Conservation (phyloP, 2,113 vertebrate genomes). For the Scortum barcoo region DNA sequence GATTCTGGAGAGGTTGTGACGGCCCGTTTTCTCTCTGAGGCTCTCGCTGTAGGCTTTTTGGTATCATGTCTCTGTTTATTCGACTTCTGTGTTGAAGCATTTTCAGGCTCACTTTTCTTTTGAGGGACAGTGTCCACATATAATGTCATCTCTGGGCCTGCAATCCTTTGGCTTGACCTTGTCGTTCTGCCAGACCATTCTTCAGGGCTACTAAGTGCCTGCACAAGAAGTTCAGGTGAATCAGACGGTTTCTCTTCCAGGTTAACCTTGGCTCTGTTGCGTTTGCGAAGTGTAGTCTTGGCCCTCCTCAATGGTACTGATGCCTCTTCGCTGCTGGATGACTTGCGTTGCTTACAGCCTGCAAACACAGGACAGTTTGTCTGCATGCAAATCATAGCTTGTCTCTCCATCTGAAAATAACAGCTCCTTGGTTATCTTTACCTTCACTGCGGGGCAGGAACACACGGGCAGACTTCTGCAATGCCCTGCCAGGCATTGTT, state of each 20-base stretch:
- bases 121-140: background rate
- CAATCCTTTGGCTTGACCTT: constrained; percentile 3
- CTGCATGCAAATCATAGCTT: background rate
- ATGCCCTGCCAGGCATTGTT: background rate
- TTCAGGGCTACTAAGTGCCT: background rate
- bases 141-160: background rate
- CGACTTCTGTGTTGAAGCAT: background rate
- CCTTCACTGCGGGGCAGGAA: constrained; percentile 44
- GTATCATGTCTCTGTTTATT: background rate
- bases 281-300: constrained; percentile 29
- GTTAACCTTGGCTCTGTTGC: background rate
- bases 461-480: constrained; percentile 11
- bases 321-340: background rate
- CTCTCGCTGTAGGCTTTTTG: background rate
- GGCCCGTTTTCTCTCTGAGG: background rate
- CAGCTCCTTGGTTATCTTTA: constrained; percentile 6
- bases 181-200: background rate
- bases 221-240: background rate
- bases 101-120: constrained; percentile 21
- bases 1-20: background rate
- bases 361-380: constrained; percentile 14
- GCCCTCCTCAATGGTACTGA: constrained; percentile 48
- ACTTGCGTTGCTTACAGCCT: constrained; percentile 28
- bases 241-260: background rate
- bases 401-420: background rate